Base-by-base conservation (phyloP, 2,888 invertebrate genomes). In the Lasioglossum marginatum region DNA sequence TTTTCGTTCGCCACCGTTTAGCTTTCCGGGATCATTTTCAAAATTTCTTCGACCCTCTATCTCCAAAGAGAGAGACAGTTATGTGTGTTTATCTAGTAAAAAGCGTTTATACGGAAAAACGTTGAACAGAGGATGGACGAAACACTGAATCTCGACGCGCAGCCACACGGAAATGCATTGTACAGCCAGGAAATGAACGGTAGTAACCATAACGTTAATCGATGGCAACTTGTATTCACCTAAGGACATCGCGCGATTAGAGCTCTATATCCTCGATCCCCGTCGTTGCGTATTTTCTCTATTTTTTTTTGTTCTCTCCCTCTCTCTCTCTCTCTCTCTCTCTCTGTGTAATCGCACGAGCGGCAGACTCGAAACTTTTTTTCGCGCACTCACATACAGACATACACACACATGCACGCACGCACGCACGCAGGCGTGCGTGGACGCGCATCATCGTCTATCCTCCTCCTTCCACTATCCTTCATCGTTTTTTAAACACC, bases 201-300 rank as follows among this genome's bases (percentile, higher is more conserved):
- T 93, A 92, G 93, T 89, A 90, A 74, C 90, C 87, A 87, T 90
- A 92, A 92, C 92, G 93, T 93, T 92, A 91, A 91, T 93, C 92
- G 90, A 93, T 93, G 92, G 91, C 92, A 92, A 93, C 90, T 92
- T 87, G 90, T 87, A 90, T 92, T 85, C 83, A 80, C 82, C 90
- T 85, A 90, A 84, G 74, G 77, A 74, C 84, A 89, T 91, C 90
- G 89, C 84, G 85, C 83, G 81, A 91, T 89, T 63, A 88, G 70
- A 70, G 85, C 86, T 85, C 85, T 85, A 85, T 86, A 84, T 74
- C 77, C 87, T 83, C 85, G 79, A 84, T 82, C 52, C 40, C 81
- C 81, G 77, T 82, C 87, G 82, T 86, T 83, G 74, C 81, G 57
- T 80, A 71, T 60, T 73, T 73, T 73, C 72, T 74, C 79, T 81